phyloP scores from a whole-genome alignment of 1,140 invertebrate genomes.

The Telenomus remus region DNA sequence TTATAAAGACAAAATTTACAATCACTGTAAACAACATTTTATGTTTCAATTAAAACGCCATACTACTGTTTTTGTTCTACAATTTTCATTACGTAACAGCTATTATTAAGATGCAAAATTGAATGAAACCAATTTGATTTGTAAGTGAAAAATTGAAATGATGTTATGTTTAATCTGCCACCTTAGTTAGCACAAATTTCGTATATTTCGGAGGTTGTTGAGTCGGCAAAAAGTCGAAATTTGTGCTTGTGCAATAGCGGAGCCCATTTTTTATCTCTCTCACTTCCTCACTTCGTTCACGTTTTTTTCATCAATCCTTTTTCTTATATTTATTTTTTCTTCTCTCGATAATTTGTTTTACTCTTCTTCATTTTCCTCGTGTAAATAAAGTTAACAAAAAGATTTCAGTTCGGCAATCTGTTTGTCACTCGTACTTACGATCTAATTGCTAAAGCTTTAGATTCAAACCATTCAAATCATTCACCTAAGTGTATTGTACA shows the following conservation, averaged over 20 bases:
- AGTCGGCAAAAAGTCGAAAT: conserved; percentile 68
- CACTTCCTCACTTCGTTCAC: conserved; percentile 12
- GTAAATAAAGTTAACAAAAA: conserved; percentile 71
- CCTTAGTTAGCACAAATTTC: conserved; percentile 65
- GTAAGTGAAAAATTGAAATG: conserved; percentile 6
- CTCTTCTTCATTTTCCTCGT: conserved; percentile 44
- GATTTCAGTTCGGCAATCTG: conserved; percentile 65
- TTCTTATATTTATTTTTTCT: conserved; percentile 41
- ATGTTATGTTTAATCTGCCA: conserved; percentile 11
- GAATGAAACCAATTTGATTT: conserved; percentile 1
- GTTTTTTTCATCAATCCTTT: conserved; percentile 31
- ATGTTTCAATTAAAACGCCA: neutral
- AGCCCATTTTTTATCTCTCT: conserved; percentile 19
- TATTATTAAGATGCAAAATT: neutral
- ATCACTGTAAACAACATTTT: neutral
- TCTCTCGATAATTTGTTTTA: conserved; percentile 51
- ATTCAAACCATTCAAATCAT: conserved; percentile 64
- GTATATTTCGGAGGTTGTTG: conserved; percentile 68
- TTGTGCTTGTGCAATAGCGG: conserved; percentile 47
- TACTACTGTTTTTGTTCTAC: too few species aligned
- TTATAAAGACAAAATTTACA: neutral
- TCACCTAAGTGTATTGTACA: conserved; percentile 76
- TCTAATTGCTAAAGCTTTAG: conserved; percentile 73
- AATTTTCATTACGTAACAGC: too few species aligned
- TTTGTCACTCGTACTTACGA: conserved; percentile 68